Evolutionary conservation across 1,140 invertebrate species (phyloP), one percentile per base, ranked within the genome.

Genomic region (Drosophila yakuba): DNA sequence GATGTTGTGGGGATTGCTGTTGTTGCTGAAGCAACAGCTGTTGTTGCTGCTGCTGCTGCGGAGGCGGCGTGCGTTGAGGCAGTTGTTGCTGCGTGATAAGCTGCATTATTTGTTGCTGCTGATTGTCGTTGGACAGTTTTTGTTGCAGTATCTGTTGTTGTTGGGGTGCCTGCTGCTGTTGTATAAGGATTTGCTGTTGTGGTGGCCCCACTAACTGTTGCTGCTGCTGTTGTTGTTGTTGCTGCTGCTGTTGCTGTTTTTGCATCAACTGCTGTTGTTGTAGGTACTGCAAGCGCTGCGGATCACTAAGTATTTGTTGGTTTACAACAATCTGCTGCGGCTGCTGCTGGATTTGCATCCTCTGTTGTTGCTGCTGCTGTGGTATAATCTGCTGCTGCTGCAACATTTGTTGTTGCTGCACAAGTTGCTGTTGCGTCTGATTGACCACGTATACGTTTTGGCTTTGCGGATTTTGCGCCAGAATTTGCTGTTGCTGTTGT

Each of bases 401-500:
- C 35, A 90, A 25, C 8, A 10, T 92, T 93, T 11, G 93, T 94
- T 93, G 81, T 93, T 94, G 44, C 92, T 93, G 44, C 93, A 93
- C 90, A 69, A 94, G 74, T 23, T 93, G 92, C 28, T 92, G 92
- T 20, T 93, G 91, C 79, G 92, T 74, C 14, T 92, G 91, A 61
- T 92, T 92, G 2, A 92, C 85, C 51, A 92, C 91, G 11, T 91
- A 90, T 17, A 92, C 83, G 64, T 91, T 92, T 61, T 91, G 89
- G 59, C 85, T 92, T 47, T 91, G 89, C 25, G 92, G 90, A 78
- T 91, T 92, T 60, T 92, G 91, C 1, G 80, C 81, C 38, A 93
- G 75, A 51, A 93, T 84, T 67, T 94, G 94, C 52, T 94, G 94
- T 69, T 94, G 94, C 51, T 94, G 92, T 55, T 94, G 94, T 17